These are phyloP conservation scores for Pharmacophagus antenor DNA, from an alignment of 2,888 invertebrate genomes.

Conservation along the genomic window DNA sequence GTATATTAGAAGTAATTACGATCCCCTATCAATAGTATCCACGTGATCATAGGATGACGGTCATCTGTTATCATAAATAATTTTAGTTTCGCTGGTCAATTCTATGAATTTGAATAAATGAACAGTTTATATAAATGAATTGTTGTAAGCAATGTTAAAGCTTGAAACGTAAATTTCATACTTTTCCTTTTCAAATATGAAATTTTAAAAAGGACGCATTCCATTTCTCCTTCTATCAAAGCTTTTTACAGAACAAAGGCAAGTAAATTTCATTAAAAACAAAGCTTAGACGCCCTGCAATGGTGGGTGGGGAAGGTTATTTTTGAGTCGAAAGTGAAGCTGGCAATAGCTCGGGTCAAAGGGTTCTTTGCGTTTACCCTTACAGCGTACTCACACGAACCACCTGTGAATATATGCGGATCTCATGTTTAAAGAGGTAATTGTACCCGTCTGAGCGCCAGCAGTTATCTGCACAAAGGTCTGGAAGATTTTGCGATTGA, in stretches of 20 bases:
- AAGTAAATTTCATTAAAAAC: constrained; percentile 24
- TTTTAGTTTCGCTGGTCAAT: neutral
- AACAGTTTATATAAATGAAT: neutral
- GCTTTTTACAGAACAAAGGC: constrained; percentile 20
- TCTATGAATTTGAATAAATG: neutral
- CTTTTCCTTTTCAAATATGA: neutral
- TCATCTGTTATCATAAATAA: neutral
- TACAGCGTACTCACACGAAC: constrained; percentile 12
- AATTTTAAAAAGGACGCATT: constrained; percentile 10
- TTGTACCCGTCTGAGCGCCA: constrained; percentile 21
- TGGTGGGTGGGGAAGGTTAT: constrained; percentile 19
- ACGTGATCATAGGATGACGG: too few relatives aligned
- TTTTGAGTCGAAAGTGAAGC: constrained; percentile 8
- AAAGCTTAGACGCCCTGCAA: constrained; percentile 20
- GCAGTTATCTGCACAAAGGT: constrained; percentile 3
- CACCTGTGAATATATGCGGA: constrained; percentile 23
- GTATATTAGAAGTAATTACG: too few relatives aligned
- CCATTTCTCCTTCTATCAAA: constrained; percentile 20
- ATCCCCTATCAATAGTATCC: too few relatives aligned
- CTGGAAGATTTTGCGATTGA: neutral
- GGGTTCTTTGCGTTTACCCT: constrained; percentile 20
- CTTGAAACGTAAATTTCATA: too few relatives aligned
- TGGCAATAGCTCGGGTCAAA: constrained; percentile 18
- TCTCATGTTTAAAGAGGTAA: constrained; percentile 22
- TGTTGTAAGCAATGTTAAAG: neutral